phyloP scores from a whole-genome alignment of 2,797 vertebrate genomes.

The Rhincodon typus region DNA sequence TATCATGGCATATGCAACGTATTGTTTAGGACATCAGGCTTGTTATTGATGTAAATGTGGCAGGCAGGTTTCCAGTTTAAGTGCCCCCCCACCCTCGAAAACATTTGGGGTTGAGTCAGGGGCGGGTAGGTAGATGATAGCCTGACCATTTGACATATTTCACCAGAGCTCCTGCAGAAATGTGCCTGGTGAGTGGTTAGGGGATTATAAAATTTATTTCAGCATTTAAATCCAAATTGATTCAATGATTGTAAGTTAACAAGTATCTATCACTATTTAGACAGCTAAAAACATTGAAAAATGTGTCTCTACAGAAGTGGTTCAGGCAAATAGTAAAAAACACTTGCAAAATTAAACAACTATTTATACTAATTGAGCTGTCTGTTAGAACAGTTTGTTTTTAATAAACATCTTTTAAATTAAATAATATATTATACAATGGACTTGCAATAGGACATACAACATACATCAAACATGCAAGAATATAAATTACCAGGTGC shows the following conservation, averaged over 20 bases:
- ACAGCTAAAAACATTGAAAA: not conserved
- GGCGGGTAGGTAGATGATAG: too few species aligned
- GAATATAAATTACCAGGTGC: not conserved
- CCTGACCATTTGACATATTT: too few species aligned
- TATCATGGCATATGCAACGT: too few species aligned
- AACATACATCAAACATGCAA: not conserved
- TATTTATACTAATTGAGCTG: not conserved
- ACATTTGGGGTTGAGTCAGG: too few species aligned
- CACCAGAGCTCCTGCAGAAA: too few species aligned
- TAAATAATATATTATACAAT: not conserved
- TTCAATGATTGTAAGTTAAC: not conserved
- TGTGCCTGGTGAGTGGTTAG: too few species aligned
- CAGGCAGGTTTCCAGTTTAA: too few species aligned
- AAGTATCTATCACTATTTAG: not conserved
- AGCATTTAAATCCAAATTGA: not conserved
- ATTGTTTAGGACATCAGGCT: too few species aligned
- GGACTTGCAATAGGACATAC: not conserved
- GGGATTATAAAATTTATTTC: not conserved
- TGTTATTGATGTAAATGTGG: too few species aligned
- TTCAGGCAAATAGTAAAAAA: not conserved
- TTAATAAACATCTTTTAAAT: not conserved
- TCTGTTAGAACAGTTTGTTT: not conserved
- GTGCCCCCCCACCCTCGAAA: too few species aligned
- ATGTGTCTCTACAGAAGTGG: not conserved
- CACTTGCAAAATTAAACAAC: too few species aligned